phyloP scores from a whole-genome alignment of 2,888 invertebrate species.

The Hydropsyche betteni region DNA sequence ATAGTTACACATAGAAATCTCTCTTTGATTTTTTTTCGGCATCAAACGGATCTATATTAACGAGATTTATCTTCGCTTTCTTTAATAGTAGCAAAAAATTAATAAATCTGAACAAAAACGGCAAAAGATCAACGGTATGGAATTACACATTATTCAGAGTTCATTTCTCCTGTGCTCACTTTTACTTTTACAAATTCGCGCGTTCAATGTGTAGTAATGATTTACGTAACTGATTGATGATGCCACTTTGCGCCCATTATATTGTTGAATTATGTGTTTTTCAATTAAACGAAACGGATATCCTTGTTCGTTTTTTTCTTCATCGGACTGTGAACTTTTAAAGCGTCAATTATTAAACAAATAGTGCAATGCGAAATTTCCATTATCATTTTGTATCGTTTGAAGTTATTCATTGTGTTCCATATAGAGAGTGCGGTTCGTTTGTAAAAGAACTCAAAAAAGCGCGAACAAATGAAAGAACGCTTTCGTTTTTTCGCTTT shows the following conservation, averaged over 20 bases:
- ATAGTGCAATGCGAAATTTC: too few relatives aligned
- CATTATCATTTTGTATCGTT: too few relatives aligned
- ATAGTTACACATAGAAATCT: too few relatives aligned
- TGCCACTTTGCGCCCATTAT: background rate
- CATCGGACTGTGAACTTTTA: background rate
- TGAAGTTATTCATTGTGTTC: too few relatives aligned
- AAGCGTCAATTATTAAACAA: too few relatives aligned
- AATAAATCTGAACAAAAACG: background rate
- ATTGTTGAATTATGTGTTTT: background rate
- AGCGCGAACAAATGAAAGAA: too few relatives aligned
- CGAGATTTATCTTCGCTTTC: background rate
- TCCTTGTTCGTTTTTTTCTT: background rate
- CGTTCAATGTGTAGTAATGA: background rate
- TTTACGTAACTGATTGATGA: slow-evolving; percentile 24
- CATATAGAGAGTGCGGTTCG: too few relatives aligned
- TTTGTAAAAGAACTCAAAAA: too few relatives aligned
- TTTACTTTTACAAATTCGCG: slow-evolving; percentile 12
- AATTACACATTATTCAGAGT: slow-evolving; percentile 4
- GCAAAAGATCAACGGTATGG: background rate
- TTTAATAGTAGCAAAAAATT: background rate
- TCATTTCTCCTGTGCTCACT: slow-evolving; percentile 4
- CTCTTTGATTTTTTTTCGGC: too few relatives aligned
- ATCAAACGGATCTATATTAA: too few relatives aligned
- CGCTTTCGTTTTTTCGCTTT: too few relatives aligned
- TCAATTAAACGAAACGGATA: slow-evolving; percentile 13